Percentiles rank a stretch among this genome's conserved stretches.
phyloP scores from a whole-genome alignment of 2,888 invertebrate genomes.

The Drosophila pseudotalamancana region DNA sequence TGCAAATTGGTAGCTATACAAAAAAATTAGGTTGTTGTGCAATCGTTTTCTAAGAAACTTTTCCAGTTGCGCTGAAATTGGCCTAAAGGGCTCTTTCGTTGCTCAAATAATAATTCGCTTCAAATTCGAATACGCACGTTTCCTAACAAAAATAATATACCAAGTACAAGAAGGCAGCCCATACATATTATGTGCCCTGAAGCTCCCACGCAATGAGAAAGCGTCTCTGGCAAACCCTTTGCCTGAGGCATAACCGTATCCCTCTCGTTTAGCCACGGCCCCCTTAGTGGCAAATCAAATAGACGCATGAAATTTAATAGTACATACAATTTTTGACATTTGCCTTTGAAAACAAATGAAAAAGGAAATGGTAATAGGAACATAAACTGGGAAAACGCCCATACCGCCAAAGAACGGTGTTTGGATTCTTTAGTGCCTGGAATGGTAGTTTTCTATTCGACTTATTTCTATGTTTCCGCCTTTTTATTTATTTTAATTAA shows the following conservation, averaged over 20 bases:
- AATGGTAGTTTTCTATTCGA: conserved; percentile 37
- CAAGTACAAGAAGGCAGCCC: conserved; percentile 28
- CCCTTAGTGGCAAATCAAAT: conserved; percentile 63
- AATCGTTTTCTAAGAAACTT: conserved; percentile 68
- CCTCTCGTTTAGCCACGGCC: conserved; percentile 9
- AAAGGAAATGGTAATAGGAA: conserved; percentile 35
- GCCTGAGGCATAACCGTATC: conserved; percentile 39
- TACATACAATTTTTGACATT: conserved; percentile 67
- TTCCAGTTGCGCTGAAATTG: conserved; percentile 42
- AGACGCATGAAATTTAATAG: conserved; percentile 77
- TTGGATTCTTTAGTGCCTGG: conserved; percentile 6
- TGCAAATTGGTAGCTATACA: conserved; percentile 64
- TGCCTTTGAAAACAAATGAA: conserved; percentile 50
- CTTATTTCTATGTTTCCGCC: conserved; percentile 58
- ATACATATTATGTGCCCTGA: conserved; percentile 29
- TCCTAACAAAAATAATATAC: conserved; percentile 57
- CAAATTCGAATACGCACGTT: conserved; percentile 76
- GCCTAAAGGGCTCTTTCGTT: conserved; percentile 22
- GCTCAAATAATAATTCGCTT: conserved; percentile 74
- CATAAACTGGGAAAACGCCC: conserved; percentile 40
- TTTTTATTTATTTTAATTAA: conserved; percentile 80
- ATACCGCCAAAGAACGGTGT: conserved; percentile 4
- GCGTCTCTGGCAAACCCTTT: conserved; percentile 51
- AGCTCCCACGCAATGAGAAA: conserved; percentile 38
- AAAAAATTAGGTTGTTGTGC: conserved; percentile 69